Evolutionary conservation across 2,113 vertebrate species (phyloP), one percentile per base, ranked within the genome.

Genomic region (Chascanopsetta lugubris): DNA sequence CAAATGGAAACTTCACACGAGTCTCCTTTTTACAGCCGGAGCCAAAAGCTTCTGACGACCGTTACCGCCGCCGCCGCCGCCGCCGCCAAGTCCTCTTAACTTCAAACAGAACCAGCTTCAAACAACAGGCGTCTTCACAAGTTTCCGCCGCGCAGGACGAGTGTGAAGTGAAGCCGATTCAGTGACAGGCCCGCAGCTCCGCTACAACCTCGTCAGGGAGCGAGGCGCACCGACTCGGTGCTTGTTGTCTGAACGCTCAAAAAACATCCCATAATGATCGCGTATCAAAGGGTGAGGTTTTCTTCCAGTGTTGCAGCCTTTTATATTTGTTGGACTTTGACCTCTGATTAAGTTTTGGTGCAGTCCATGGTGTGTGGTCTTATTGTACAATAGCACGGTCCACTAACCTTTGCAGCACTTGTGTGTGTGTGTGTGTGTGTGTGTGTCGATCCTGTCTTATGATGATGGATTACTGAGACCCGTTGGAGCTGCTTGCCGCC

Each of bases 381-480:
- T 57, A 61, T 42, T 60, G 38, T 25, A 64, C 50, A 71, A 66
- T 55, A 60, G 64, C 13, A 40, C 21, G 51, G 24, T 70, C 74
- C 20, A 62, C 56, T 70, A 60, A 55, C 65, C 48, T 48, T 67
- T 61, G 20, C 63, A 68, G 47, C 45, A 29, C 6, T 42, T 20
- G 2, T 26, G 12, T 13, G 13, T 38, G 34, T 57, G 40, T 69
- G 21, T 47, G 11, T 60, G 34, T 40, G 55, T 53, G 20, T 38
- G 54, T 26, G 49, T 5, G 45, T 6, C 30, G 27, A 53, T 69
- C 47, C 60, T 47, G 84, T 83, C 71, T 82, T 75, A 75, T 79
- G 82, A 82, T 86, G 87, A 80, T 82, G 86, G 87, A 86, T 89
- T 90, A 89, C 57, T 22, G 68, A 54, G 72, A 76, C 51, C 75